Evolutionary conservation across 2,797 vertebrate species (phyloP), one percentile per base, ranked within the genome.

Genomic region (Pterois miles): DNA sequence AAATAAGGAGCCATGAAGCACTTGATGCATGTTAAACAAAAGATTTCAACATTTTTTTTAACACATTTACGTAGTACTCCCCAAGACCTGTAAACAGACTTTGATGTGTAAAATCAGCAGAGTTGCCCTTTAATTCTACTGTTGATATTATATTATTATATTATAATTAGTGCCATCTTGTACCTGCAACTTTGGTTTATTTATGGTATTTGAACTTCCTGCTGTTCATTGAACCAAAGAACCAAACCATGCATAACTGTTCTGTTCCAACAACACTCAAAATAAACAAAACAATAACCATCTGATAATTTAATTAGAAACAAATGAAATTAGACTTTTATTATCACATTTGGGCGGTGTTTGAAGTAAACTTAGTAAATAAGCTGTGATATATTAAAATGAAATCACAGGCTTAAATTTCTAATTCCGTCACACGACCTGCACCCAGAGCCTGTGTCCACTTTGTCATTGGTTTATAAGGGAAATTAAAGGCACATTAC

Each of bases 401-500:
- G 23, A 57, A 48, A 68, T 57, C 36, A 20, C 40, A 33, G 29
- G 22, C 6, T 60, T 65, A 23, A 23, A 53, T 50, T 38, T 68
- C 36, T 34, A 14, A 57, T 40, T 57, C 11, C 29, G 59, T 62
- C 52, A 62, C 22, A 14, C 25, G 74, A 63, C 36, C 66, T 20
- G 1, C 50, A 43, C 65, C 38, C 29, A 23, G n/a, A 29, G 40
- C 38, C 36, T 38, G 7, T 18, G 64, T 20, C n/a, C 12, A 14
- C 14, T 71, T 38, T 40, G 56, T 53, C 6, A n/a, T 27, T 52
- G 62, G 62, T 71, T 54, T 64, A n/a, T 38, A 36, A 59, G 23
- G 18, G 54, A 71, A 72, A 60, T 59, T 71, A 75, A 86, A 86
- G 25, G 64, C 83, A 62, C 46, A 50, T 72, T 56, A 40, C 38